These are phyloP conservation scores for Tichodroma muraria DNA, from an alignment of 2,113 vertebrate species.

Conservation along the genomic window DNA sequence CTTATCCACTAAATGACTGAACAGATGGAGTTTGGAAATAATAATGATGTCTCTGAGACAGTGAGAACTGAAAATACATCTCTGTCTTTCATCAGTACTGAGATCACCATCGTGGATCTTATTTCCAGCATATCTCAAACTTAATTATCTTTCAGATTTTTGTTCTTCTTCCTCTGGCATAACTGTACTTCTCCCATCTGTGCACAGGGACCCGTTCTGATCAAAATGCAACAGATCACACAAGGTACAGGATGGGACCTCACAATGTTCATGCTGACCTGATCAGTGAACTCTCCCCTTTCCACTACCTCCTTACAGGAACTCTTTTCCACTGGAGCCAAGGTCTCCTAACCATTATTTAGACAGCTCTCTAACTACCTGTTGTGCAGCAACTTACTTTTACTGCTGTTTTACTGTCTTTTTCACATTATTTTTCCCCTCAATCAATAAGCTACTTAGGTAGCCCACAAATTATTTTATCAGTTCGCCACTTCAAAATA, in stretches of 20 bases:
- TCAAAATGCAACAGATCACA: background rate
- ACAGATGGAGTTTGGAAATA: background rate
- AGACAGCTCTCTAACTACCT: background rate
- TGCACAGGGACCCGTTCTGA: background rate
- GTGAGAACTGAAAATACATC: background rate
- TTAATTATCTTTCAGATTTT: background rate
- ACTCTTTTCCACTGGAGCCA: background rate
- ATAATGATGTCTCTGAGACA: background rate
- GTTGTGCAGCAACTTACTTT: background rate
- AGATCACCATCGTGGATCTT: background rate
- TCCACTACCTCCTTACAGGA: background rate
- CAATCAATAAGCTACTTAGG: background rate
- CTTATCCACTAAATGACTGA: background rate
- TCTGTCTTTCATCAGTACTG: background rate
- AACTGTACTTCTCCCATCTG: background rate
- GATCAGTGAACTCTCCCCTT: background rate
- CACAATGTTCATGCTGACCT: background rate
- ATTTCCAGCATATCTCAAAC: background rate
- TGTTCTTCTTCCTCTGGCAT: background rate
- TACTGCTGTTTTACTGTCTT: background rate
- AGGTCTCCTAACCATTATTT: background rate
- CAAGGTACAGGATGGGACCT: background rate
- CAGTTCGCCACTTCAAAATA: background rate
- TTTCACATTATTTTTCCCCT: background rate
- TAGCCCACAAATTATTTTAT: background rate